These are phyloP conservation scores for Eubucco bourcierii DNA, from an alignment of 2,113 vertebrate species.

Conservation along the genomic window DNA sequence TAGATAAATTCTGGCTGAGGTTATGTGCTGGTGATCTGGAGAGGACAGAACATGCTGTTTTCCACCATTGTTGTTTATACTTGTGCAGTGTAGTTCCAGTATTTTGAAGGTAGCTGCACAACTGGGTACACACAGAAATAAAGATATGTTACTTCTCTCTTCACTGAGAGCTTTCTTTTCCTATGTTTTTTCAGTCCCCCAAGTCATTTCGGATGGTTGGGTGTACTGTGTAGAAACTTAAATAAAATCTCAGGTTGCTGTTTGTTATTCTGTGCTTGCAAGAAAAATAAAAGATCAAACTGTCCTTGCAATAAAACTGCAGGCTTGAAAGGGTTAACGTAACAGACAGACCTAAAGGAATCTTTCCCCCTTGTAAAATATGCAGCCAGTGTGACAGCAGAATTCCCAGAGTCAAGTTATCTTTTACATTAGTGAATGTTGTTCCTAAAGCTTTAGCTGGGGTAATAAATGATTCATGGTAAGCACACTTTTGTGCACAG, in stretches of 20 bases:
- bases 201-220: conserved; percentile 15
- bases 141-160: background rate
- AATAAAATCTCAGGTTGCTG: background rate
- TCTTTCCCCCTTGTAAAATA: conserved; percentile 49
- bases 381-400: conserved; percentile 39
- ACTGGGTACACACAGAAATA: background rate
- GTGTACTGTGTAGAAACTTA: background rate
- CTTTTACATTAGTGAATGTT: conserved; percentile 67
- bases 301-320: background rate
- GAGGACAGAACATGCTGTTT: conserved; percentile 18
- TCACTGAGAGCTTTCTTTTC: background rate
- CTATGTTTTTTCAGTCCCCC: background rate
- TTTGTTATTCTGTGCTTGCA: conserved; percentile 8
- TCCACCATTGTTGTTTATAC: conserved; percentile 32
- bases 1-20: conserved; percentile 21
- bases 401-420: conserved; percentile 67
- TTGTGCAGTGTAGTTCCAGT: background rate
- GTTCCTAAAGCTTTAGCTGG: conserved; percentile 55
- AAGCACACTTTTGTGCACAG: conserved; percentile 65
- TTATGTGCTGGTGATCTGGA: conserved; percentile 11
- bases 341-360: conserved; percentile 50
- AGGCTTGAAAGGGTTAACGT: conserved; percentile 40
- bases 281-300: conserved; percentile 64
- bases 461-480: conserved; percentile 73
- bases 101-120: background rate